Evolutionary conservation across 2,797 vertebrate genomes (phyloP), one percentile per base, ranked within the genome.

Genomic region (Nannoperca obscura): DNA sequence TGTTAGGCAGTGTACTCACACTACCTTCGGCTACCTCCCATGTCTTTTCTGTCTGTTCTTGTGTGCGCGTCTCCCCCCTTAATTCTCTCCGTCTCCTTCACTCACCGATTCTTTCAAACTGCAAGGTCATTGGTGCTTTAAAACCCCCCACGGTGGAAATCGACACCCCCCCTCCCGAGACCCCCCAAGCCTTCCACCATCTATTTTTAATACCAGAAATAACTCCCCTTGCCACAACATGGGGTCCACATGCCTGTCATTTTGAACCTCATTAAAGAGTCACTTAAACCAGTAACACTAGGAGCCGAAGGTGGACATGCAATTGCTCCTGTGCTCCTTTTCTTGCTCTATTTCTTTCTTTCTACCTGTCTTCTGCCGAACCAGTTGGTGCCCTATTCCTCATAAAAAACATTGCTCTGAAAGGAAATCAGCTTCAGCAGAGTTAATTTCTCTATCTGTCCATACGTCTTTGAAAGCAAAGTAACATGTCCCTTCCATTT

Each of bases 121-220:
- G 89, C 88, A 91, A 93, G 89, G 91, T 93, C 91, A 91, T 66
- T 78, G 86, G 80, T 83, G 84, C 86, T 89, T 89, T 88, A 86
- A 91, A 34, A 47, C 68, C 75, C 84, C 91, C 74, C 76, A 68
- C 40, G 20, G 79, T 80, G 78, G 88, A 95, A 92, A 90, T 91
- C 82, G 78, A 91, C 86, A 86, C 91, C 82, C 81, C 81, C 72
- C 79, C 90, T 82, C 82, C 87, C 58, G 87, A 93, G 91, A 91
- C 86, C 89, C 86, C 87, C 91, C 88, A 87, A 90, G 92, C 87
- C 90, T 92, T 91, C 80, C 74, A 82, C 91, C 88, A 90, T 94
- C 92, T 95, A 93, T 93, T 95, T 94, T 94, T 94, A 94, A 93
- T 93, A 90, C 90, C 89, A 91, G 84, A 89, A 92, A 94, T 93